phyloP scores from a whole-genome alignment of 2,888 invertebrate species.

The Tetrapedia diversipes region DNA sequence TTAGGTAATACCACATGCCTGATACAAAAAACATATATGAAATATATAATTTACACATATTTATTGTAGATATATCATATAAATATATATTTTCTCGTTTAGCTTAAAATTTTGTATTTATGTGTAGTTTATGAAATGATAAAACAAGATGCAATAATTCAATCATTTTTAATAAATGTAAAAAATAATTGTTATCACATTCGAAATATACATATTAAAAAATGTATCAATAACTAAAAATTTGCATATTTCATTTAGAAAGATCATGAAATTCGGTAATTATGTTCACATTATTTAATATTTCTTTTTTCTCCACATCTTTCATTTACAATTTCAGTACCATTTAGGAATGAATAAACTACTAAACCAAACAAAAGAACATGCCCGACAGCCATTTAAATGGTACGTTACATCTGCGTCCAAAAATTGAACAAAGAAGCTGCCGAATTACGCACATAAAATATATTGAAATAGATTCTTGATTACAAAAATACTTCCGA shows the following conservation, averaged over 20 bases:
- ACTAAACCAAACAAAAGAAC: constrained; percentile 52
- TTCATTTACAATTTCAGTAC: background rate
- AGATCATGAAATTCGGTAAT: background rate
- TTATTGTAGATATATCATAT: too few relatives aligned
- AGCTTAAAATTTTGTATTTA: background rate
- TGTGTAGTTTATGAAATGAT: background rate
- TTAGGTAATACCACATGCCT: constrained; percentile 98
- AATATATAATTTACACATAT: background rate
- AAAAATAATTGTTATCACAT: background rate
- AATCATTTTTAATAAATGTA: too few relatives aligned
- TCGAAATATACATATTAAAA: background rate
- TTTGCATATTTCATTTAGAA: background rate
- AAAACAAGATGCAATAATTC: too few relatives aligned
- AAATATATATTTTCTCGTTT: background rate
- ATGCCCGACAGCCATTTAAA: constrained; percentile 55
- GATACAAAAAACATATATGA: constrained; percentile 31
- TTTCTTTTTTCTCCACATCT: background rate
- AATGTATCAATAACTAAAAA: background rate
- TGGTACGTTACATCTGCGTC: constrained; percentile 12
- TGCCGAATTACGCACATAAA: background rate
- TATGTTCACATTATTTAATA: background rate
- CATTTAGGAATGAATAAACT: background rate
- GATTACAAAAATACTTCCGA: background rate
- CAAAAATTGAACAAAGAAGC: constrained; percentile 36
- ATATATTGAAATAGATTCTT: background rate